Base-by-base conservation (phyloP, 2,113 vertebrate genomes). In the Rousettus leschenaultii region DNA sequence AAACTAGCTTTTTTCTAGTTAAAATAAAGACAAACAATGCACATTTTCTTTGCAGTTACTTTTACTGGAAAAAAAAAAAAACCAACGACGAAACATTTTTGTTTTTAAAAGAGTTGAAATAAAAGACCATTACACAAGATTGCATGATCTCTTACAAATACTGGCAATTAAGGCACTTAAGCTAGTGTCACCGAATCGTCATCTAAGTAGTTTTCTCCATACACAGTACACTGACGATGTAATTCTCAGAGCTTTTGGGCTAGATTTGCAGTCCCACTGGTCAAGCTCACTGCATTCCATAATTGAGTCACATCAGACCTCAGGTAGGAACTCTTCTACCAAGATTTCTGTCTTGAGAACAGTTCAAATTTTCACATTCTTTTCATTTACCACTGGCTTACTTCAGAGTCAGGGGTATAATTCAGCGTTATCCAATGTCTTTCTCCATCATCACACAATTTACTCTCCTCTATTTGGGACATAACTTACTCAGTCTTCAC, bases 21-120 rank as follows among this genome's bases (percentile, higher is more conserved):
- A 45, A 94, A 97, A 96, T 79, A 95, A 97, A 95, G 84, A 97
- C 92, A 84, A 86, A 86, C 10, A 10, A 63, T 12, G 15, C 10
- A 28, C 48, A 3, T 86, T 95, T 98, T 97, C 83, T 97, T 98
- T 97, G 97, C 66, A 97, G 86, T 97, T 93, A 97, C 90, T 98
- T 99, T 99, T 99, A 99, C 97, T 98, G 98, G 98, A 98, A 98
- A 98, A 98, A 33, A 82, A 86, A 86, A 86, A 65, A 59, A 45
- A 45, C 43, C 6, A 92, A 74, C 63, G 95, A 86, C 55, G 93
- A 91, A 98, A 98, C 93, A 97, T 97, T 98, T 98, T 95, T 51
- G 51, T 51, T 97, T 98, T 97, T 91, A 98, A 51, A 51, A 98
- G 95, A 98, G 97, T 98, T 96, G 87, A 98, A 98, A 97, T 91